A percentile compares a stretch with the other conserved stretches of the same genome.
Conservation (phyloP, 2,113 vertebrate genomes). For the Platichthys flesus region DNA sequence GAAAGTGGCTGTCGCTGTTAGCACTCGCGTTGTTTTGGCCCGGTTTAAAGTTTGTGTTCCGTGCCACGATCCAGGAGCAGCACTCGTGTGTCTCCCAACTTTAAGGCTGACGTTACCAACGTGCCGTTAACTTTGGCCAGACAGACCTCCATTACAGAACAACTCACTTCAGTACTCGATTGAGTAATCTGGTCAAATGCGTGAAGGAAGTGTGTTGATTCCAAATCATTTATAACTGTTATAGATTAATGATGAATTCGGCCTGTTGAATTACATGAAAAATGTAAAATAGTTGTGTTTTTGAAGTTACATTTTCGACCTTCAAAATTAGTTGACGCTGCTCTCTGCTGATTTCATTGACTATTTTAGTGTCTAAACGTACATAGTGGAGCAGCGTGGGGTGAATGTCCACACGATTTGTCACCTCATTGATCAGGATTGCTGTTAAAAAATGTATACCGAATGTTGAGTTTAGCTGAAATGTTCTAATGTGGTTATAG, state of each 20-base stretch:
- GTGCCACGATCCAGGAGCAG: conserved; percentile 56
- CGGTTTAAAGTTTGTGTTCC: conserved; percentile 38
- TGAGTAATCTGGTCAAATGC: no score
- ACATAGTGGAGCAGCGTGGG: no score
- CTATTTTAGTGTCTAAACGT: not conserved
- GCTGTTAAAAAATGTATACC: no score
- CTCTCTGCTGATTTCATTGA: conserved; percentile 17
- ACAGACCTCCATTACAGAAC: not conserved
- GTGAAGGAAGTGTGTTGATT: not conserved
- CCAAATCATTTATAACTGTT: accelerated
- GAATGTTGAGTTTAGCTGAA: no score
- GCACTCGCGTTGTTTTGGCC: conserved; percentile 7
- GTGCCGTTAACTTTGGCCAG: conserved; percentile 28
- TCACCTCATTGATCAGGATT: no score
- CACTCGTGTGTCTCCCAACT: conserved; percentile 48
- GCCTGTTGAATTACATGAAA: not conserved
- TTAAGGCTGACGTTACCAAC: conserved; percentile 64
- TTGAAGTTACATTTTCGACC: not conserved
- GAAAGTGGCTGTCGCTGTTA: not conserved
- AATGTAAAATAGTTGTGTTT: not conserved
- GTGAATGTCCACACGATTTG: no score
- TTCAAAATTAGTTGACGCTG: not conserved
- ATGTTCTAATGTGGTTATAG: no score
- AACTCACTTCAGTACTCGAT: not conserved
- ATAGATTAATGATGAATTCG: not conserved